Conservation (phyloP, 1,140 invertebrate species). For the Temnothorax nylanderi region DNA sequence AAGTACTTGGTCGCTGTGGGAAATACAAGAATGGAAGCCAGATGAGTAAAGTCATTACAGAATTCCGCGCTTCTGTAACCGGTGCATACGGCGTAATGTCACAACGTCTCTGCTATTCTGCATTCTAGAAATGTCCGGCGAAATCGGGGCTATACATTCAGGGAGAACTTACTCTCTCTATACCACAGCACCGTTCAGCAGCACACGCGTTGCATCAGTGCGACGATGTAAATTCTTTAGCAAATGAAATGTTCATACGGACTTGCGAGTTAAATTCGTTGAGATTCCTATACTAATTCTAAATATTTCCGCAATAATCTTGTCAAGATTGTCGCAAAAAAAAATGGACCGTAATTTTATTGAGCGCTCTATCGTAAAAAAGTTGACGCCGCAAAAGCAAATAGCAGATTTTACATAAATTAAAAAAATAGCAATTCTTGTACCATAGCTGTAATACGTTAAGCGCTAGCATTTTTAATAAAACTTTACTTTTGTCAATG, state of each 20-base stretch:
- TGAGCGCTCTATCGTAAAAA: neutral
- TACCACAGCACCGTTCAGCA: neutral
- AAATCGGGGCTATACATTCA: slow-evolving; percentile 58
- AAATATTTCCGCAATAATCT: neutral
- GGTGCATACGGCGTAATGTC: slow-evolving; percentile 64
- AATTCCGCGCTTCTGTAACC: slow-evolving; percentile 62
- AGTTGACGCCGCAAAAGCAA: neutral
- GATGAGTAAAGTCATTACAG: slow-evolving; percentile 75
- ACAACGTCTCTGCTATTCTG: slow-evolving; percentile 57
- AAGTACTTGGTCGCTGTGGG: slow-evolving; percentile 35
- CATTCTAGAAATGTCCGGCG: slow-evolving; percentile 69
- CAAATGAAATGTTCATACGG: slow-evolving; percentile 41
- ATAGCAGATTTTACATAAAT: neutral
- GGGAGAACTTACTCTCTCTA: slow-evolving; percentile 48
- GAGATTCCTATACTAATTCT: neutral
- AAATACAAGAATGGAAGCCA: slow-evolving; percentile 65
- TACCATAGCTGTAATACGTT: neutral
- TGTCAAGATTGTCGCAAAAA: neutral
- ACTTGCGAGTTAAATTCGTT: neutral
- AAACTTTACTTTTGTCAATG: neutral
- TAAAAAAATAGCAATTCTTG: neutral
- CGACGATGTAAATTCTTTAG: slow-evolving; percentile 51
- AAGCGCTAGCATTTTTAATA: neutral
- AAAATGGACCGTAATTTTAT: neutral
- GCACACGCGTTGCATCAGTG: neutral